phyloP scores from a whole-genome alignment of 1,140 invertebrate genomes.

The Drosophila burlai region DNA sequence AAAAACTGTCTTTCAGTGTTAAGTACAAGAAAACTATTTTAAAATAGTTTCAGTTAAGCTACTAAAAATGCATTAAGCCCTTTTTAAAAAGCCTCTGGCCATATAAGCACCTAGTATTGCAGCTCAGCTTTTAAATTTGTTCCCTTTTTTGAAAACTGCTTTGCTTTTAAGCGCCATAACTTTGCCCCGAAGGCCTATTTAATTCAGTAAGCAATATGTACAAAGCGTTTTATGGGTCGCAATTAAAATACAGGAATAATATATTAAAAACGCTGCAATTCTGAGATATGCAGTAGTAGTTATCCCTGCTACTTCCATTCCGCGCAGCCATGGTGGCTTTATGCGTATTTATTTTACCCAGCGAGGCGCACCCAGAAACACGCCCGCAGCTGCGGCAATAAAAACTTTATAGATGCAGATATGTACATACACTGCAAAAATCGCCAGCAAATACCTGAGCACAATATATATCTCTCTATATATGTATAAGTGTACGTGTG shows the following conservation, averaged over 20 bases:
- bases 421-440: conserved; percentile 55
- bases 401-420: conserved; percentile 66
- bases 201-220: conserved; percentile 36
- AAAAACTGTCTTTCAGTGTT: background rate
- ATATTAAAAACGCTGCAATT: conserved; percentile 36
- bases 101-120: background rate
- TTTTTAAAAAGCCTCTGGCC: background rate
- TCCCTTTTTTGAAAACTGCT: background rate
- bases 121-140: background rate
- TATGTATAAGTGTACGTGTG: conserved; percentile 14
- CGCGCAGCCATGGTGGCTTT: conserved; percentile 35
- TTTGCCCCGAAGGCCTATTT: conserved; percentile 11
- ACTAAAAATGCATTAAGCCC: background rate
- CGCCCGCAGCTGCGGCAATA: conserved; percentile 76
- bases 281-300: conserved; percentile 21
- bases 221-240: conserved; percentile 42
- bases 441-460: conserved; percentile 29
- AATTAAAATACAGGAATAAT: conserved; percentile 47
- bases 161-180: background rate
- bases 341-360: conserved; percentile 61
- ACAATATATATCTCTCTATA: background rate
- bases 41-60: background rate
- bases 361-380: conserved; percentile 75
- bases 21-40: background rate
- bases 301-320: conserved; percentile 43